Evolutionary conservation across 2,888 invertebrate species (phyloP), one percentile per base, ranked within the genome.

Genomic region (Sarcophaga variegata): DNA sequence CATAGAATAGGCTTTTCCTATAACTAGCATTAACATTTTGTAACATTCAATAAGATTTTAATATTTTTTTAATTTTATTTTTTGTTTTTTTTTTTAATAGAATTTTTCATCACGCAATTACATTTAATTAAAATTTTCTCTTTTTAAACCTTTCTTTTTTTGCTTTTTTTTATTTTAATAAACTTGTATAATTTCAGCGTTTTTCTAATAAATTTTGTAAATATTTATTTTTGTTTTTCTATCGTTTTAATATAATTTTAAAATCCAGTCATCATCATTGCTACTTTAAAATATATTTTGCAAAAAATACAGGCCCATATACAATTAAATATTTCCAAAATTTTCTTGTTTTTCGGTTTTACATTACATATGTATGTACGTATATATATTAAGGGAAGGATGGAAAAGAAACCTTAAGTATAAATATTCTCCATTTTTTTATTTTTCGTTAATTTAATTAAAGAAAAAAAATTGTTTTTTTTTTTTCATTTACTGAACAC

Each of bases 21-120:
- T 66, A 54, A 71, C 54, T 83, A 67, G 8, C 37, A 78, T 67
- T 74, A 83, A 83, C 85, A 77, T 85, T 85, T 54, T 75, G 47
- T 76, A 83, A 83, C 74, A 77, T 81, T 80, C 47, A 74, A 80
- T 86, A 76, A 14, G 54, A 54, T 14, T 54, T 54, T 17, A 54
- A 54, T 14, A 14, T 10, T 49, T 10, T 49, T 49, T 49, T 66
- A 82, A 1, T 49, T 49, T 10, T 49, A 3, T 76, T 80, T 54
- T n/a, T 25, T n/a, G 20, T 37, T 6, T 37, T 6, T 8, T 20
- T 49, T 54, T 77, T 10, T 45, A 27, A 54, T 62, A 20, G 49
- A 17, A 60, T 62, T 54, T 64, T 59, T 47, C 45, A 49, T 66
- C 37, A 62, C 66, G 60, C 27, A 49, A 83, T 78, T 78, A 83